phyloP scores from a whole-genome alignment of 2,888 invertebrate species.

The Spilarctia lutea region DNA sequence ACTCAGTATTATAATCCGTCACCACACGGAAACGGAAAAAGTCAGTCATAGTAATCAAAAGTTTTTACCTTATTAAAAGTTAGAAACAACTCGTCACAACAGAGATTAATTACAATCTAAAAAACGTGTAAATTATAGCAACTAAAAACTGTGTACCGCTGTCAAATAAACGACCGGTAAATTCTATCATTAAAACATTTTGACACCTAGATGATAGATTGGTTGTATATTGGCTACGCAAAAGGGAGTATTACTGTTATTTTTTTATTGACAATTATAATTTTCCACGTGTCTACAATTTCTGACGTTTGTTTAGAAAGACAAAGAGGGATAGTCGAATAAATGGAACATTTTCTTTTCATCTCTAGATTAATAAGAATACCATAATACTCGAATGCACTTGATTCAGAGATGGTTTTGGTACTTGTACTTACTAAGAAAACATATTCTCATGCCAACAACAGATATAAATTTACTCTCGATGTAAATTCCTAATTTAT shows the following conservation, averaged over 20 bases:
- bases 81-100: background rate
- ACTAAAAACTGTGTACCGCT: conserved; percentile 19
- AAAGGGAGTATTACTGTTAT: background rate
- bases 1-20: no score
- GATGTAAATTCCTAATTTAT: background rate
- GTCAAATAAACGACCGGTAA: conserved; percentile 34
- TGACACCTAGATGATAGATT: conserved; percentile 45
- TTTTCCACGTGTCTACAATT: background rate
- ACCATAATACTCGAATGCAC: background rate
- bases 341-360: no score
- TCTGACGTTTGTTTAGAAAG: background rate
- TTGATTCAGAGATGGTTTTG: background rate
- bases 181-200: conserved; percentile 46
- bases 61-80: background rate
- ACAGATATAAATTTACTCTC: background rate
- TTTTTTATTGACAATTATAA: background rate
- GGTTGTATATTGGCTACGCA: conserved; percentile 24
- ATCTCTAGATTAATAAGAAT: no score
- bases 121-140: conserved; percentile 16
- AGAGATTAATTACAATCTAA: conserved; percentile 15
- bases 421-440: background rate
- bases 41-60: no score
- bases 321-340: no score
- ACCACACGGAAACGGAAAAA: no score
- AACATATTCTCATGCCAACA: background rate